Conservation (phyloP, 2,888 invertebrate species). For the Peribatodes rhomboidaria region DNA sequence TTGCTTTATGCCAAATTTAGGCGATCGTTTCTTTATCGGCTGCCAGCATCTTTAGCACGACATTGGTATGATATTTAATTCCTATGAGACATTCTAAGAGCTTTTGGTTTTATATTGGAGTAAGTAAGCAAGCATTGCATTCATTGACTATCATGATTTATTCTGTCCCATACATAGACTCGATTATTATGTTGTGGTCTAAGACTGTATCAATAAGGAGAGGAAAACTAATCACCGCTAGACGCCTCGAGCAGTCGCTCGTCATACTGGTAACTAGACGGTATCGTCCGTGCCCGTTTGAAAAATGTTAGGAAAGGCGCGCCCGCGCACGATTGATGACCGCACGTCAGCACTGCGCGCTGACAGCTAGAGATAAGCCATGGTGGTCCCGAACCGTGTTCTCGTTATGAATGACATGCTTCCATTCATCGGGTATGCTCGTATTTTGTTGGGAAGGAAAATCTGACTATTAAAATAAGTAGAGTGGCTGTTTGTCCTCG, state of each 20-base stretch:
- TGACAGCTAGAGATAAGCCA: slow-evolving; percentile 60
- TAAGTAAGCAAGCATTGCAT: background rate
- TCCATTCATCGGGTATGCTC: slow-evolving; percentile 47
- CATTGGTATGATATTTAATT: slow-evolving; percentile 20
- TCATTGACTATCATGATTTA: background rate
- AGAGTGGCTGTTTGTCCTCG: background rate
- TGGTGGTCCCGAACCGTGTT: slow-evolving; percentile 67
- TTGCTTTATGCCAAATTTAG: slow-evolving; percentile 80
- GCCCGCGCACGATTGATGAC: slow-evolving; percentile 71
- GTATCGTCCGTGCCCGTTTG: slow-evolving; percentile 49
- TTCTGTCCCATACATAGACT: background rate
- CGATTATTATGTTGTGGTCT: background rate
- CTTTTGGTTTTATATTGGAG: slow-evolving; percentile 12
- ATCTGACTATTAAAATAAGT: background rate
- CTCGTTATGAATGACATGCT: slow-evolving; percentile 60
- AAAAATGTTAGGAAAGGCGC: slow-evolving; percentile 59
- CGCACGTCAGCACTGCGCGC: slow-evolving; percentile 52
- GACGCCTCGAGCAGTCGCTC: slow-evolving; percentile 52
- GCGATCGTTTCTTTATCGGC: slow-evolving; percentile 65
- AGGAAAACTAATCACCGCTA: slow-evolving; percentile 50
- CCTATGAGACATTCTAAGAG: slow-evolving; percentile 8
- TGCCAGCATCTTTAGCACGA: slow-evolving; percentile 50
- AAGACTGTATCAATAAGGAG: slow-evolving; percentile 16
- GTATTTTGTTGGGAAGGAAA: background rate
- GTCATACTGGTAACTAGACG: slow-evolving; percentile 39